phyloP scores from a whole-genome alignment of 2,888 invertebrate species.

The Sinopyrophorus schimmeli region DNA sequence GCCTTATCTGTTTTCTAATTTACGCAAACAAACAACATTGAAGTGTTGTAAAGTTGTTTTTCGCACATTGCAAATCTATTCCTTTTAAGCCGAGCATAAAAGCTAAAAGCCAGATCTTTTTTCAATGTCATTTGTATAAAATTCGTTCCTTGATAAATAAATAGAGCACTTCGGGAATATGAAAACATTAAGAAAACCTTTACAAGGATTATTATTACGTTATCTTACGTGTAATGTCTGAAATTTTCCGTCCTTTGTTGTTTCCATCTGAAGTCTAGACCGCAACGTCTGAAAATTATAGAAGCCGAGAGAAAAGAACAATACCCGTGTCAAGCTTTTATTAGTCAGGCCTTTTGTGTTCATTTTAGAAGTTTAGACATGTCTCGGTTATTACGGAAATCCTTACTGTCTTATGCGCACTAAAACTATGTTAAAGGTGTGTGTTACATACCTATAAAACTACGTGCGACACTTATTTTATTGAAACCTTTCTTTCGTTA shows the following conservation, averaged over 20 bases:
- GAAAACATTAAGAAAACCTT: too few relatives aligned
- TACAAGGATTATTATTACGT: conserved; percentile 2
- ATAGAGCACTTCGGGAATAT: too few relatives aligned
- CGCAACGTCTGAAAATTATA: conserved; percentile 18
- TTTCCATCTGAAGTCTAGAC: conserved; percentile 12
- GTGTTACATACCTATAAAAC: background rate
- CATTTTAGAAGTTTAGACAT: conserved; percentile 16
- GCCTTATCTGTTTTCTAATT: too few relatives aligned
- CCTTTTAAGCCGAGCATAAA: too few relatives aligned
- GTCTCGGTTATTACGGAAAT: conserved; percentile 10
- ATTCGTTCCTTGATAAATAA: too few relatives aligned
- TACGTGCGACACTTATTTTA: too few relatives aligned
- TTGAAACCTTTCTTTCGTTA: too few relatives aligned
- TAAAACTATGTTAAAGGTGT: background rate
- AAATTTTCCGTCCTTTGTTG: conserved; percentile 13
- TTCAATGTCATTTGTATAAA: too few relatives aligned
- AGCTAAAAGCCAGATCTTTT: too few relatives aligned
- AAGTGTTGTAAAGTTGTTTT: too few relatives aligned
- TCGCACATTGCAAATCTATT: too few relatives aligned
- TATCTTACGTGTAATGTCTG: conserved; percentile 17
- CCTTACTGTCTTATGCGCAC: background rate
- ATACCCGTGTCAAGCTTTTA: conserved; percentile 20
- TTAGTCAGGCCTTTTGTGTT: conserved; percentile 15
- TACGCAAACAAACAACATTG: too few relatives aligned
- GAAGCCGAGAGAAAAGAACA: conserved; percentile 16